Conservation (phyloP, 2,797 vertebrate species). For the Eptatretus atami region DNA sequence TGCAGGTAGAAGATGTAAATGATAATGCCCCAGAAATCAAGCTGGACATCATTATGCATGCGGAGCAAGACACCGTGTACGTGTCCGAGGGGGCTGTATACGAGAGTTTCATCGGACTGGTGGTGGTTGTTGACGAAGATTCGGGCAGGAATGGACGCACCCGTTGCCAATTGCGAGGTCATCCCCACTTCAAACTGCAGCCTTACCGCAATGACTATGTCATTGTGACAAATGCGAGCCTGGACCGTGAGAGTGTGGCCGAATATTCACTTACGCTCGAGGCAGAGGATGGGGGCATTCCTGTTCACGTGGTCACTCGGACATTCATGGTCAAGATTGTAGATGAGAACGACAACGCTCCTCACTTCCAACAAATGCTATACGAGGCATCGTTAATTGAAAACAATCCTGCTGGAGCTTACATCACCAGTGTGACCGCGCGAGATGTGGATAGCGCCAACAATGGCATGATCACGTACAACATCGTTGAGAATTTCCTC, state of each 20-base stretch:
- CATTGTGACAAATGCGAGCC: neutral
- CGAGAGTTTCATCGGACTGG: neutral
- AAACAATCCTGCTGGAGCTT: neutral
- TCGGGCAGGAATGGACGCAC: neutral
- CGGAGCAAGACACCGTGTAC: neutral
- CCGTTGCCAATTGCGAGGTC: conserved; percentile 1
- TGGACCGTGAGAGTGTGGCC: conserved; percentile 1
- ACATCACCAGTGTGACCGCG: neutral
- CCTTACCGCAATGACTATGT: conserved; percentile 2
- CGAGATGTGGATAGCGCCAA: neutral
- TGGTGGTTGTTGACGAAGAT: neutral
- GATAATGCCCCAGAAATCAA: neutral
- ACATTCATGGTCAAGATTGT: neutral
- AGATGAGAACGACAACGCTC: conserved; percentile 4
- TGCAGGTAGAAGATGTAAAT: conserved; percentile 2
- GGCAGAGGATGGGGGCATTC: neutral
- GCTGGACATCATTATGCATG: conserved; percentile 5
- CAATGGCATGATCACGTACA: neutral
- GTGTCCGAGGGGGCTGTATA: neutral
- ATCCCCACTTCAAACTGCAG: conserved; percentile 2
- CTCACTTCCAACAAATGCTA: neutral
- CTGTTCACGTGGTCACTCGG: neutral
- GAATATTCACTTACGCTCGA: neutral
- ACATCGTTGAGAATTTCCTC: neutral
- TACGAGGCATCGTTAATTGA: conserved; percentile 2